Percentiles rank a stretch among this genome's conserved stretches.
These are phyloP conservation scores for Aleiodes sp. DNA, from an alignment of 1,140 invertebrate species.

Conservation along the genomic window DNA sequence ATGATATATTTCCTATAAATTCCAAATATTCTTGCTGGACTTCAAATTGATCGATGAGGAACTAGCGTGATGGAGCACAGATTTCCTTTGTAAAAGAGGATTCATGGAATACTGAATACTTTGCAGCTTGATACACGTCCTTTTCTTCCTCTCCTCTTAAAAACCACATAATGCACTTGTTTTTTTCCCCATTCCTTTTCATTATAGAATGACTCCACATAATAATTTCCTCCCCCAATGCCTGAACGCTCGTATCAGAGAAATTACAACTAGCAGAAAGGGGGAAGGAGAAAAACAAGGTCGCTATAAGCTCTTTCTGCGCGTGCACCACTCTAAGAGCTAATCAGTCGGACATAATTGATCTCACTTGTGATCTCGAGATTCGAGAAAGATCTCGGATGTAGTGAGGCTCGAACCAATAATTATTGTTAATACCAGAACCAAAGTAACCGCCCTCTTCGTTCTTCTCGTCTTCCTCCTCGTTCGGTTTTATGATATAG, in stretches of 20 bases:
- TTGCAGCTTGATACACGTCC: too few species aligned
- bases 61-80: too few species aligned
- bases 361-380: slow-evolving; percentile 66
- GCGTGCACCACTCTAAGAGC: slow-evolving; percentile 40
- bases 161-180: too few species aligned
- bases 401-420: slow-evolving; percentile 64
- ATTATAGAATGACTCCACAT: too few species aligned
- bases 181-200: too few species aligned
- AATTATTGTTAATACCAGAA: slow-evolving; percentile 65
- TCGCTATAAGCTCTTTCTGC: slow-evolving; percentile 35
- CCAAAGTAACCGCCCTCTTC: slow-evolving; percentile 34
- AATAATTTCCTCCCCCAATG: too few species aligned
- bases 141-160: too few species aligned
- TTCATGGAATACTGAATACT: too few species aligned
- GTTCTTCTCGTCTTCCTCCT: slow-evolving; percentile 18
- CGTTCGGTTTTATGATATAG: background rate
- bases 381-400: slow-evolving; percentile 63
- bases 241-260: background rate
- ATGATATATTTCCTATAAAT: too few species aligned
- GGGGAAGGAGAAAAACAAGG: background rate
- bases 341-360: slow-evolving; percentile 66
- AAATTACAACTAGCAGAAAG: background rate
- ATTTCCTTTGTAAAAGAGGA: too few species aligned
- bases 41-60: too few species aligned
- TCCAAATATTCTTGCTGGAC: too few species aligned